phyloP scores from a whole-genome alignment of 2,113 vertebrate genomes.

The Lagopus leucura region DNA sequence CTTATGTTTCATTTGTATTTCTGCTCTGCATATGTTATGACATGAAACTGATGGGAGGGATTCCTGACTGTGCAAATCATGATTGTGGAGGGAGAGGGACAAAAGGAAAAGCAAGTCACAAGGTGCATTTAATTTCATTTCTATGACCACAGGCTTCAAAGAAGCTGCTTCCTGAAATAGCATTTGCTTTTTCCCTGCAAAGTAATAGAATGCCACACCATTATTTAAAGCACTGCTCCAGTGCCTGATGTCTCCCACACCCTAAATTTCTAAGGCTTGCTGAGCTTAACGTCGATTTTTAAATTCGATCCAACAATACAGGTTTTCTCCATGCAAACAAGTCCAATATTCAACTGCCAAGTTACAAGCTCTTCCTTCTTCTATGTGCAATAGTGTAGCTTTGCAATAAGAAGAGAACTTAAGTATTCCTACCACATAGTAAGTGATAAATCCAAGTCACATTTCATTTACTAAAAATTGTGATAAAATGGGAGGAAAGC shows the following conservation, averaged over 20 bases:
- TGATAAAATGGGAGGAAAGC: neutral
- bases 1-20: neutral
- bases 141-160: neutral
- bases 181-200: neutral
- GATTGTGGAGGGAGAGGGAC: neutral
- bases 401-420: neutral
- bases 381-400: neutral
- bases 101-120: neutral
- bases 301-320: neutral
- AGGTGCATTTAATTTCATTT: neutral
- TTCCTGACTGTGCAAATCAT: neutral
- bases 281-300: neutral
- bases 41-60: neutral
- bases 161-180: neutral
- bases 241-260: fast-evolving
- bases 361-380: too few relatives aligned
- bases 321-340: neutral
- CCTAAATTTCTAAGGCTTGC: neutral
- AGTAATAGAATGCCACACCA: neutral
- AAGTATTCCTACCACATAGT: neutral
- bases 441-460: neutral
- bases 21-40: neutral
- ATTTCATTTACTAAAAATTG: neutral
- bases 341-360: neutral
- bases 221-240: neutral